Evolutionary conservation across 2,888 invertebrate genomes (phyloP).

Genomic region (Tortrix viridana): DNA sequence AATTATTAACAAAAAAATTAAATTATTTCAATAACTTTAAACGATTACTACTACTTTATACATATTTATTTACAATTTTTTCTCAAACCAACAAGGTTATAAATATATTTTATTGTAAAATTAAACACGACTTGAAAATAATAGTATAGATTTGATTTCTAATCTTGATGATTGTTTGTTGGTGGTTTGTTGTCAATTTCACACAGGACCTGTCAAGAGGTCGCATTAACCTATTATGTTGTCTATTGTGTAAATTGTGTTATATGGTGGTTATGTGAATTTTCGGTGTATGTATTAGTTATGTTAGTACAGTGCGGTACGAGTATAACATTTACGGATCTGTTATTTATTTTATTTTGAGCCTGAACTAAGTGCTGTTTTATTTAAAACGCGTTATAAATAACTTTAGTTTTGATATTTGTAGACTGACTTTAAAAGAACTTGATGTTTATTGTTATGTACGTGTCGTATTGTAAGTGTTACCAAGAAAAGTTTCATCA

Average conservation of each 20-base stretch:
- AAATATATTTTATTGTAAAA: background rate
- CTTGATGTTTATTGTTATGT: conserved; percentile 30
- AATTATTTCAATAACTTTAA: too few species aligned
- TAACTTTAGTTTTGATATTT: background rate
- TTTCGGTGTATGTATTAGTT: conserved; percentile 34
- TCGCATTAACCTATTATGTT: conserved; percentile 38
- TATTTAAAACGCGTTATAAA: conserved; percentile 15
- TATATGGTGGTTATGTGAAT: too few species aligned
- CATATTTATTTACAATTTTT: background rate
- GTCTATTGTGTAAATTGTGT: conserved; percentile 38
- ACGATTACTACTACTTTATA: too few species aligned
- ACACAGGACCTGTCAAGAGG: conserved; percentile 37
- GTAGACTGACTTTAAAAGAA: conserved; percentile 1
- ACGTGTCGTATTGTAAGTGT: conserved; percentile 22
- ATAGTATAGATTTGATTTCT: background rate
- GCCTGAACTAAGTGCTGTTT: conserved; percentile 21
- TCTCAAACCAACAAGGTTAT: background rate
- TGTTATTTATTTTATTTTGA: conserved; percentile 26
- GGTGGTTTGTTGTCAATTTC: conserved; percentile 32
- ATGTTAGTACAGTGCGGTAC: conserved; percentile 16
- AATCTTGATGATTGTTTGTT: conserved; percentile 25
- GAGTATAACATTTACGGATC: conserved; percentile 15
- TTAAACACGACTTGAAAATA: background rate
- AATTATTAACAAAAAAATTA: too few species aligned
- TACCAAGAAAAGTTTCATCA: conserved; percentile 22